These are phyloP conservation scores for Peucedramus taeniatus DNA, from an alignment of 2,113 vertebrate species.

Conservation along the genomic window DNA sequence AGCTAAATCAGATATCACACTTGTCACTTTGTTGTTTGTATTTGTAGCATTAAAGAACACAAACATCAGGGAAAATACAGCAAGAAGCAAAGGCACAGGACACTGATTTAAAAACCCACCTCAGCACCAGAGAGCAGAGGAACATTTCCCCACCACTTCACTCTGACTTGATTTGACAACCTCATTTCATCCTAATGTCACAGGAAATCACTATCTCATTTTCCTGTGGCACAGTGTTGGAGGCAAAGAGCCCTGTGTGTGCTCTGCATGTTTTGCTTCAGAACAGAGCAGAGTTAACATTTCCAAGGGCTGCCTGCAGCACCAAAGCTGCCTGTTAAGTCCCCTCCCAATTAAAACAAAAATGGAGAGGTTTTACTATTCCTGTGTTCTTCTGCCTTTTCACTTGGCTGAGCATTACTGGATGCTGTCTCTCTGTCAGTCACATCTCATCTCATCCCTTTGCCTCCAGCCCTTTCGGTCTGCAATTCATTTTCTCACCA, in stretches of 20 bases:
- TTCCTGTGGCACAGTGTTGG: neutral
- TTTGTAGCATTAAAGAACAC: neutral
- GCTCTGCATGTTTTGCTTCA: neutral
- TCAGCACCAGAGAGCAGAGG: neutral
- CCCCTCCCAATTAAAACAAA: constrained; percentile 44
- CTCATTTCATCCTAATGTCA: neutral
- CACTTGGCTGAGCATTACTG: constrained; percentile 39
- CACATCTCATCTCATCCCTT: neutral
- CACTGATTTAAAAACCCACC: neutral
- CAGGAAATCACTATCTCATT: constrained; percentile 2
- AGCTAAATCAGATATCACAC: neutral
- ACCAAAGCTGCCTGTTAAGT: neutral
- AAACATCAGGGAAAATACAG: neutral
- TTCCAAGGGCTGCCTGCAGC: constrained; percentile 24
- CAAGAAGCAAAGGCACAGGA: neutral
- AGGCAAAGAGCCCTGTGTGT: neutral
- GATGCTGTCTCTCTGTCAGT: constrained; percentile 40
- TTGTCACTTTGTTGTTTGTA: neutral
- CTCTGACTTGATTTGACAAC: neutral
- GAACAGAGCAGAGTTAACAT: neutral
- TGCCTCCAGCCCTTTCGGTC: constrained; percentile 13
- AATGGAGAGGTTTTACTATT: constrained; percentile 15
- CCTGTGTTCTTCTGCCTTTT: neutral
- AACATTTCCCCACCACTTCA: neutral
- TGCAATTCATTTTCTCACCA: constrained; percentile 30